Base-by-base conservation (phyloP, 2,888 invertebrate species). In the Aporophyla lueneburgensis region DNA sequence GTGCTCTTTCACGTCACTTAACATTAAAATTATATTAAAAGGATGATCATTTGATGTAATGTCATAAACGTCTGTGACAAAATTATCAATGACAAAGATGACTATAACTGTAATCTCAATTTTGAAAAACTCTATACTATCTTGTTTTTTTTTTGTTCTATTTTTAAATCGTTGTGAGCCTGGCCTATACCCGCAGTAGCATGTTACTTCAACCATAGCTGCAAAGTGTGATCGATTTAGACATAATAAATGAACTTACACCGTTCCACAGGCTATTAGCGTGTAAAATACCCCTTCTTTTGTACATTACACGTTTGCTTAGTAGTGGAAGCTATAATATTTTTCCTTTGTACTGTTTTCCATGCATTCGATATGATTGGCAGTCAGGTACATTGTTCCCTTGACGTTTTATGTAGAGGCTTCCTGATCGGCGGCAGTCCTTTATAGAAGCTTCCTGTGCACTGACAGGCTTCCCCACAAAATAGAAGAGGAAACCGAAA, bases 231-330 rank as follows among this genome's bases (percentile, higher is more conserved):
- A 83, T 83, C 69, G 77, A 83, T 72, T 62, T 49, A 86, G 58
- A 76, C 81, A 81, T 81, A 63, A 71, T 82, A 82, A 82, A 82
- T 86, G 24, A 86, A 71, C 51, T 19, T 68, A 53, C 56, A n/a
- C 46, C 53, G 61, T 71, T 69, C 27, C 46, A 70, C 24, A 21
- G 12, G 27, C 62, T 40, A 76, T 51, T 62, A 71, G 33, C 43
- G 27, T 53, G 40, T 40, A 16, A 61, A 66, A 33, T 53, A 51
- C 54, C 43, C 21, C 7, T 69, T 72, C 61, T 46, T 61, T 69
- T 67, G 27, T 53, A 54, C 14, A 56, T 54, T 40, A 16, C 53
- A 51, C 27, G 71, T 72, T 78, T 65, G 56, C 53, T 68, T 74
- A 81, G 56, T 61, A 82, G 61, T 54, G 54, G 1, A 12, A 46